These are phyloP conservation scores for Scaptomyza reducta DNA, from an alignment of 2,888 invertebrate species.

Conservation along the genomic window DNA sequence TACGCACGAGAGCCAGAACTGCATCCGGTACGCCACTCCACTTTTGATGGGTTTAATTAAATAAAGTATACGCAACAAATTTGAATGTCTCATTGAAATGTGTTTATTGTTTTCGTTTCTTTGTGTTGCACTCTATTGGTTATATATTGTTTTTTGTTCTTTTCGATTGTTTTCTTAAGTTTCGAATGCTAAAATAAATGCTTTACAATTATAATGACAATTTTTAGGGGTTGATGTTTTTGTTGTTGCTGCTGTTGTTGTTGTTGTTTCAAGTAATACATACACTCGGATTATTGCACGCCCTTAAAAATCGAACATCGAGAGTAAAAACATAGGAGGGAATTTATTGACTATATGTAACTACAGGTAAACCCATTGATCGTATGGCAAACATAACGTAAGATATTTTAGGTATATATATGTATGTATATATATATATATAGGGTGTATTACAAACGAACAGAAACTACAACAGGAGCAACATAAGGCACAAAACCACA, in stretches of 20 bases:
- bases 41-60: no score
- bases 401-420: slow-evolving; percentile 17
- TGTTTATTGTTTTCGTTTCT: slow-evolving; percentile 27
- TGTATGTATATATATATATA: not conserved
- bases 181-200: slow-evolving; percentile 41
- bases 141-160: slow-evolving; percentile 3
- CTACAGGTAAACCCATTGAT: slow-evolving; percentile 36
- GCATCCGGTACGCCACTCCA: no score
- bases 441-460: not conserved
- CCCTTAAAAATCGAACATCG: slow-evolving; percentile 22
- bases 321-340: slow-evolving; percentile 7
- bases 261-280: slow-evolving; percentile 7
- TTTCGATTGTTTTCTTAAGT: slow-evolving; percentile 4
- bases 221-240: not conserved
- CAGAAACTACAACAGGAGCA: slow-evolving; percentile 22
- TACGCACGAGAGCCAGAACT: no score
- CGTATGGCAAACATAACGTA: slow-evolving; percentile 41
- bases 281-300: slow-evolving; percentile 35
- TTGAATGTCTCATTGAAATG: slow-evolving; percentile 10
- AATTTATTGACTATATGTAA: slow-evolving; percentile 36
- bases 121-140: slow-evolving; percentile 31
- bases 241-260: slow-evolving; percentile 16
- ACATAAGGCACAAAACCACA: slow-evolving; percentile 21
- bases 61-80: no score
- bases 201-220: slow-evolving; percentile 30